Evolutionary conservation across 92 coral and sea anemone genomes (phyloP).

Genomic region (Epizoanthus illoricatus): DNA sequence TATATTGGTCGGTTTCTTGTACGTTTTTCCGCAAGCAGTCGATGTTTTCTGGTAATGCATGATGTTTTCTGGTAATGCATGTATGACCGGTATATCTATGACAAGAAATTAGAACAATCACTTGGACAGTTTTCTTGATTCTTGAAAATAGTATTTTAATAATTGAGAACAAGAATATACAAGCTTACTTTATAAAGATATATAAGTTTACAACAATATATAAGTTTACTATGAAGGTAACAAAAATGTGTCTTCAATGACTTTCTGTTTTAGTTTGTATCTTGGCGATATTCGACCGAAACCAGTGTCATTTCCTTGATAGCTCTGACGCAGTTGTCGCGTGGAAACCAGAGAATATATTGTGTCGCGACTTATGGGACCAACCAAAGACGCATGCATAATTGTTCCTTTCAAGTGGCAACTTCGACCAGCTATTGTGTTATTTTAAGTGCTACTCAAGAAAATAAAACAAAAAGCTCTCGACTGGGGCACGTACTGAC

Average conservation of each 20-base stretch:
- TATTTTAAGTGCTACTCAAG: background rate
- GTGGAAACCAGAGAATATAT: slow-evolving; percentile 1
- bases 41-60: background rate
- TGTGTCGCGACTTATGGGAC: background rate
- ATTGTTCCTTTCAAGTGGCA: background rate
- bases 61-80: background rate
- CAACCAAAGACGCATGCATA: background rate
- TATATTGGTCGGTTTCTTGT: slow-evolving; percentile 1
- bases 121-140: background rate
- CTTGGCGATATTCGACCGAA: slow-evolving; percentile 17
- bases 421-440: background rate
- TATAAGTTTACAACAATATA: too few relatives aligned
- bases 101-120: background rate
- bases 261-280: background rate
- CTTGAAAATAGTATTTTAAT: too few relatives aligned
- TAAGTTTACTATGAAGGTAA: background rate
- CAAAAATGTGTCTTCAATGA: background rate
- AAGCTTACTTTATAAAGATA: too few relatives aligned
- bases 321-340: slow-evolving; percentile 18
- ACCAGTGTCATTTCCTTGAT: background rate
- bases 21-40: slow-evolving; percentile 10
- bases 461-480: background rate
- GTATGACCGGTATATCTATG: too few relatives aligned
- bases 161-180: too few relatives aligned
- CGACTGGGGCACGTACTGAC: background rate